Conservation (phyloP, 2,797 vertebrate genomes). For the Lagorchestes hirsutus region DNA sequence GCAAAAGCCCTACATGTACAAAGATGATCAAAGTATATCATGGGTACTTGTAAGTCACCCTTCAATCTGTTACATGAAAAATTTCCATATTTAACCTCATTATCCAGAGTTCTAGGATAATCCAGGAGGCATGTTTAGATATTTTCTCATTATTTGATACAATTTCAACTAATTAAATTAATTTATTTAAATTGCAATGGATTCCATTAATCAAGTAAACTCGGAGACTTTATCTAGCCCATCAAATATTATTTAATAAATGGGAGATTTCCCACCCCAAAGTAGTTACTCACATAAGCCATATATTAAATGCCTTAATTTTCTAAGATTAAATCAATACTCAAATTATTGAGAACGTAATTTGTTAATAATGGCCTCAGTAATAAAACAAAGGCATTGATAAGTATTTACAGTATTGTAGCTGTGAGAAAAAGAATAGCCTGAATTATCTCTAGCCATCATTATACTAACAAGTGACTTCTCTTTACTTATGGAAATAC, state of each 20-base stretch:
- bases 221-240: not conserved
- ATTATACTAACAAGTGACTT: not conserved
- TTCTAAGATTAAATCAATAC: not conserved
- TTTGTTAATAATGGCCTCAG: not conserved
- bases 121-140: not conserved
- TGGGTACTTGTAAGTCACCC: not conserved
- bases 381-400: not conserved
- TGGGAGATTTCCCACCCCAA: not conserved
- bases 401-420: too few relatives aligned
- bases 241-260: not conserved
- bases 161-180: not conserved
- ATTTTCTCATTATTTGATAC: not conserved
- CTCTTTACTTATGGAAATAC: not conserved
- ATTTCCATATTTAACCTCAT: not conserved
- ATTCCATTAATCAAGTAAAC: not conserved
- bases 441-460: not conserved
- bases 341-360: not conserved
- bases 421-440: too few relatives aligned
- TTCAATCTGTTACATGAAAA: not conserved
- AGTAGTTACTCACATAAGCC: not conserved
- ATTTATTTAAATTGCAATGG: not conserved
- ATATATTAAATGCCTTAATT: not conserved
- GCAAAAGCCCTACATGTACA: not conserved
- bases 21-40: not conserved
- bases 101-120: not conserved